phyloP scores from a whole-genome alignment of 2,888 invertebrate genomes.

The Chironomus tentans region DNA sequence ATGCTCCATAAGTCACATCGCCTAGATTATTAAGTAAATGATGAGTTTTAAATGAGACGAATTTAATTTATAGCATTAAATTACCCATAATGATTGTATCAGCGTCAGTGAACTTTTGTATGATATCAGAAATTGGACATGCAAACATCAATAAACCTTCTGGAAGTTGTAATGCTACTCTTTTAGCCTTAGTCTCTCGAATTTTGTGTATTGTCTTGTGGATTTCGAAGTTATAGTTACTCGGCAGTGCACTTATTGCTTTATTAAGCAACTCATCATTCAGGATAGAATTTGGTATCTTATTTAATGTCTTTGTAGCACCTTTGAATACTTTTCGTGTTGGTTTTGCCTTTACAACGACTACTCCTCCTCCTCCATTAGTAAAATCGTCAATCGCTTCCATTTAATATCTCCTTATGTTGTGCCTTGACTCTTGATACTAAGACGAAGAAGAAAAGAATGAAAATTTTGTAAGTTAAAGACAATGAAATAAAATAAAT shows the following conservation, averaged over 20 bases:
- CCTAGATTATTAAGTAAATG: conserved; percentile 36
- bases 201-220: conserved; percentile 97
- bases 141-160: conserved; percentile 92
- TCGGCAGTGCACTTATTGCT: conserved; percentile 68
- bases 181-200: conserved; percentile 66
- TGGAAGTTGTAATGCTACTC: conserved; percentile 93
- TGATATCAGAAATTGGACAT: conserved; percentile 85
- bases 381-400: not conserved
- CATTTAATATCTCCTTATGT: not conserved
- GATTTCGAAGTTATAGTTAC: conserved; percentile 97
- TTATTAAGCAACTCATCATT: conserved; percentile 63
- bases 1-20: conserved; percentile 98
- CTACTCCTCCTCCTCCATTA: conserved; percentile 37
- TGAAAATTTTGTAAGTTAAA: not conserved
- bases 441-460: too few relatives aligned
- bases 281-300: conserved; percentile 70
- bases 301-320: conserved; percentile 58
- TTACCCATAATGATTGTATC: conserved; percentile 86
- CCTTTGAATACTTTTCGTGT: conserved; percentile 68
- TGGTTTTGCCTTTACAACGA: conserved; percentile 71
- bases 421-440: not conserved
- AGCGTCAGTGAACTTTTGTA: conserved; percentile 77
- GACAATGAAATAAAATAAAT: not conserved
- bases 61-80: not conserved
- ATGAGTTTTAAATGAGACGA: too few relatives aligned